Conservation (phyloP, 2,797 vertebrate species). For the Loriculus beryllinus region DNA sequence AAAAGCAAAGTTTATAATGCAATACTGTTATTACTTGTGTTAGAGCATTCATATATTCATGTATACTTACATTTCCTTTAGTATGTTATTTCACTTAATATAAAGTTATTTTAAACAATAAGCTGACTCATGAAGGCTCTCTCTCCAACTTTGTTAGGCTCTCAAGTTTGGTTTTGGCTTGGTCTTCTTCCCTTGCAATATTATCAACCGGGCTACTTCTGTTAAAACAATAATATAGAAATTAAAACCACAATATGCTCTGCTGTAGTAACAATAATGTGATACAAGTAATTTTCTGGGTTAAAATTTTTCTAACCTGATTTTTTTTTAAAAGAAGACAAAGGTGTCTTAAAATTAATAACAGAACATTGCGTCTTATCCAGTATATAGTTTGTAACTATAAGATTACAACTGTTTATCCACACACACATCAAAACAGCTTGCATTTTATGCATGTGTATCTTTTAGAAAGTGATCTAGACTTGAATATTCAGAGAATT, state of each 20-base stretch:
- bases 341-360: not conserved
- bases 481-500: not conserved
- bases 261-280: not conserved
- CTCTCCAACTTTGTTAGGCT: not conserved
- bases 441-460: not conserved
- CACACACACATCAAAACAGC: not conserved
- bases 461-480: not conserved
- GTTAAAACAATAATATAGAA: not conserved
- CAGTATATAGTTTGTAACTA: not conserved
- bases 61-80: not conserved
- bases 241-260: not conserved
- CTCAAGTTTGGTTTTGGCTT: not conserved
- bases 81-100: not conserved
- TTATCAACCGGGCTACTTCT: not conserved
- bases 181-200: not conserved
- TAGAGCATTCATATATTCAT: not conserved
- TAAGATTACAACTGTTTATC: not conserved
- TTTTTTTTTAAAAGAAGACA: not conserved
- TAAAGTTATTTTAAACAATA: not conserved
- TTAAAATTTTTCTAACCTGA: not conserved
- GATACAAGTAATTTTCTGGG: not conserved
- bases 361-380: not conserved
- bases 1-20: not conserved
- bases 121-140: not conserved
- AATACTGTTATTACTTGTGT: not conserved